Evolutionary conservation across 1,140 invertebrate genomes (phyloP).

Genomic region (Drosophila watanabei): DNA sequence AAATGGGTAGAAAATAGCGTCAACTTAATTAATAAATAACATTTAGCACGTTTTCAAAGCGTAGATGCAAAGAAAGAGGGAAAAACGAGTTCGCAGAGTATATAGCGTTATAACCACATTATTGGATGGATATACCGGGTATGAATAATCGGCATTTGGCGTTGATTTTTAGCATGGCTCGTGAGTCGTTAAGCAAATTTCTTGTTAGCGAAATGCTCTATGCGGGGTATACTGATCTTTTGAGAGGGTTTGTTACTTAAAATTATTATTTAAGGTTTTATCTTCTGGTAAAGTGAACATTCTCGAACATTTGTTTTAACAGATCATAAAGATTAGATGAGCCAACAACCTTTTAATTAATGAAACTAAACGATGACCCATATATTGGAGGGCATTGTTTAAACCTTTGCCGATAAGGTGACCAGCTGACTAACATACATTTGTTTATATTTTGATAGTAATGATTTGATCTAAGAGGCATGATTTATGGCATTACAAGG

Average conservation of each 20-base stretch:
- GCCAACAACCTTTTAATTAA: slow-evolving; percentile 52
- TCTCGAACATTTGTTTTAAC: slow-evolving; percentile 5
- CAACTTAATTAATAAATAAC: slow-evolving; percentile 84
- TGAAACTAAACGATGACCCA: slow-evolving; percentile 31
- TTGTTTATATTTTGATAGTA: slow-evolving; percentile 6
- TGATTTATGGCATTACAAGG: slow-evolving; percentile 1
- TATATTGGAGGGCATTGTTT: slow-evolving; percentile 20
- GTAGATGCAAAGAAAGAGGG: neutral
- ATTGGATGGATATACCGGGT: slow-evolving; percentile 48
- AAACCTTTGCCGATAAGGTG: slow-evolving; percentile 24
- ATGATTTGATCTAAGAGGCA: slow-evolving; percentile 3
- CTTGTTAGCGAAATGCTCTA: slow-evolving; percentile 42
- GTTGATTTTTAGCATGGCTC: slow-evolving; percentile 71
- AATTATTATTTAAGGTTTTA: neutral
- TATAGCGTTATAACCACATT: slow-evolving; percentile 39
- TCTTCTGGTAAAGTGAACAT: neutral
- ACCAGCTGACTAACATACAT: slow-evolving; percentile 1
- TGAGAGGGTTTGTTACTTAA: neutral
- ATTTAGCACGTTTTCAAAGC: slow-evolving; percentile 73
- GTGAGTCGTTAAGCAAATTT: slow-evolving; percentile 54
- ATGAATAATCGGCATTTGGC: slow-evolving; percentile 74
- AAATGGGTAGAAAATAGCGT: slow-evolving; percentile 76
- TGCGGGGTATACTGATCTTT: slow-evolving; percentile 2
- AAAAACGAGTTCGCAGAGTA: slow-evolving; percentile 10
- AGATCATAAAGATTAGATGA: slow-evolving; percentile 17